Base-by-base conservation (phyloP, 2,113 vertebrate genomes). In the Dromiciops gliroides region DNA sequence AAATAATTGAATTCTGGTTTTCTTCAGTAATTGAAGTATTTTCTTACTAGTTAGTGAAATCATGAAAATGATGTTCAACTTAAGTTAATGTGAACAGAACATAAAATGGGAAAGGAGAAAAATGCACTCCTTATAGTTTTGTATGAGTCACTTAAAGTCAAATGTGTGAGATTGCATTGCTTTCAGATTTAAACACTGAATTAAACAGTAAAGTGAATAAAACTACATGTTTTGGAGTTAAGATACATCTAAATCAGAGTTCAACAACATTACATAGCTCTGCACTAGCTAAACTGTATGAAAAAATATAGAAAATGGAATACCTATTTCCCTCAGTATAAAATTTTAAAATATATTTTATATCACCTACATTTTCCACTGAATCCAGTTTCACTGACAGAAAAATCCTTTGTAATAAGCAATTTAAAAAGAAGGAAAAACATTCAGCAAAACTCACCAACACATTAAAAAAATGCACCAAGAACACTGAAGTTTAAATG, bases 111-210 rank as follows among this genome's bases (percentile, higher is more conserved):
- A 51, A n/a, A 56, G 8, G 60, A 50, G 11, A 92, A 48, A 60
- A 51, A 48, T 89, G 47, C 3, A 51, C 89, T 94, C 26, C 24
- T 50, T 48, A 92, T 2, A 50, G n/a, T 26, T 92, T 67, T 60
- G n/a, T 89, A 44, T 89, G 51, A 94, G 51, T 92, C 37, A 47
- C 53, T 92, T 89, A 48, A 89, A 92, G 37, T 89, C 50, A 48
- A 92, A 75, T 75, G 48, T 25, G 26, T 89, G 48, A 89, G 48
- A 89, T 50, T 50, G 25, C n/a, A 31, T 90, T 89, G 48, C 31
- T 24, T 14, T 89, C n/a, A 89, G 25, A 94, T 28, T 10, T 93
- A 51, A 60, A 50, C 51, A 47, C 3, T 56, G 16, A 9, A 48
- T 89, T 50, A 89, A 92, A 92, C 22, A 25, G 89, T 14, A 50